Percentiles rank a stretch among this genome's conserved stretches.
Conservation (phyloP, 1,140 invertebrate genomes). For the Mamestra configurata region DNA sequence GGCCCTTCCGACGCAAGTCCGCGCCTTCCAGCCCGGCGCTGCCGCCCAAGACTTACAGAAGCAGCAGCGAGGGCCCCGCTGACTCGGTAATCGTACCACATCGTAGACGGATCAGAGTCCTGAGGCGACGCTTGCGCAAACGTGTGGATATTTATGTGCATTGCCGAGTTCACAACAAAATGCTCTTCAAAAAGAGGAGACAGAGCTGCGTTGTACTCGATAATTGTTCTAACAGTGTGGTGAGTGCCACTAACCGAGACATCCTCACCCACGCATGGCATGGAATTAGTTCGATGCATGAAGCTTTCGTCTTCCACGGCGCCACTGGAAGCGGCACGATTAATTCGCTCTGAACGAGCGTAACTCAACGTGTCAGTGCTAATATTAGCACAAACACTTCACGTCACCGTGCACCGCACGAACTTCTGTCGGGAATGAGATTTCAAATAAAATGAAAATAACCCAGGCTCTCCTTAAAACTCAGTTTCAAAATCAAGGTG, state of each 20-base stretch:
- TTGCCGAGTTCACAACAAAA: constrained; percentile 72
- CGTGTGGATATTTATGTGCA: constrained; percentile 83
- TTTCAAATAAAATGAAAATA: constrained; percentile 85
- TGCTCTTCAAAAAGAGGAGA: constrained; percentile 68
- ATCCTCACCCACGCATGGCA: constrained; percentile 62
- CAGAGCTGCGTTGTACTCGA: constrained; percentile 66
- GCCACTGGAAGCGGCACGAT: constrained; percentile 45
- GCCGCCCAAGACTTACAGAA: constrained; percentile 85
- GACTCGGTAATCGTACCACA: constrained; percentile 82
- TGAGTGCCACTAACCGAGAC: constrained; percentile 79
- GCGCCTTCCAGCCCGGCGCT: constrained; percentile 89
- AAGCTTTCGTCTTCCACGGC: constrained; percentile 55
- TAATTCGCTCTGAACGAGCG: constrained; percentile 20
- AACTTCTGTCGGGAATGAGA: constrained; percentile 82
- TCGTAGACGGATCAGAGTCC: constrained; percentile 72
- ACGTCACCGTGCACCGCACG: constrained; percentile 72
- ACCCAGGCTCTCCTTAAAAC: constrained; percentile 76
- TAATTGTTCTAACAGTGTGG: constrained; percentile 81
- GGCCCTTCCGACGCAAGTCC: constrained; percentile 91
- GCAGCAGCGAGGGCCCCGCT: constrained; percentile 86
- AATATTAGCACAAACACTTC: constrained; percentile 60
- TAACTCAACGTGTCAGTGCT: constrained; percentile 57
- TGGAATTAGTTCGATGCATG: constrained; percentile 62
- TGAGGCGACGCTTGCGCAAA: constrained; percentile 77
- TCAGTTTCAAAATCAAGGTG: constrained; percentile 87